Evolutionary conservation across 2,797 vertebrate species (phyloP).

Genomic region (Peromyscus aztecus): DNA sequence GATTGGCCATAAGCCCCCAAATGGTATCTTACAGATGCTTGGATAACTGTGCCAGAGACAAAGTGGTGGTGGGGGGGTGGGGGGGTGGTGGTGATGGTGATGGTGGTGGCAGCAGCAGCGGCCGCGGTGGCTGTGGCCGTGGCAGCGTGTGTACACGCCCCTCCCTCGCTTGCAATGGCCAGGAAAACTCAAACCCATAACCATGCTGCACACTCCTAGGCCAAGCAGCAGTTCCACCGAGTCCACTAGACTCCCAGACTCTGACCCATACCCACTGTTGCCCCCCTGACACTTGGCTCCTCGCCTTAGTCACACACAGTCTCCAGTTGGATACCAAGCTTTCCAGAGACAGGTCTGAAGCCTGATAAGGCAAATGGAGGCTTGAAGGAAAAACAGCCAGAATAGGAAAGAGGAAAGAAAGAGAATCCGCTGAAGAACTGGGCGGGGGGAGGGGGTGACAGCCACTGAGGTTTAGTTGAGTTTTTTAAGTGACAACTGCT

Average conservation of each 20-base stretch:
- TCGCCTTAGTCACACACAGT: not conserved
- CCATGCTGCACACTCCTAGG: not conserved
- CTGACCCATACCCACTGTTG: rapidly evolving
- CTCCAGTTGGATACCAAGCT: not conserved
- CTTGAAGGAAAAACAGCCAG: not conserved
- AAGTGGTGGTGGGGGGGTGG: too few species aligned
- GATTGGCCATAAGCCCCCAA: not conserved
- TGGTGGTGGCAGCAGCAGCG: not conserved
- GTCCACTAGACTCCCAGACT: not conserved
- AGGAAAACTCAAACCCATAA: not conserved
- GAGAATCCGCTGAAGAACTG: conserved; percentile 53
- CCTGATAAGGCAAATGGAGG: conserved; percentile 43
- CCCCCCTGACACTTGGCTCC: not conserved
- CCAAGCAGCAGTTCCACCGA: not conserved
- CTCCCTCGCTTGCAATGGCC: not conserved
- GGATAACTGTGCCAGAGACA: not conserved
- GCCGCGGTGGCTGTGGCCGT: too few species aligned
- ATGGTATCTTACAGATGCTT: not conserved
- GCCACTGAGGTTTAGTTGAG: conserved; percentile 62
- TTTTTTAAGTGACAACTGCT: conserved; percentile 75
- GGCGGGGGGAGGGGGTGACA: not conserved
- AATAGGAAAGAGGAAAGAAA: not conserved
- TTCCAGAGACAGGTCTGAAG: conserved; percentile 8
- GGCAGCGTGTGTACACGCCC: rapidly evolving
- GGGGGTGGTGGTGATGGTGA: too few species aligned